Conservation (phyloP, 2,797 vertebrate species). For the Morus bassanus region DNA sequence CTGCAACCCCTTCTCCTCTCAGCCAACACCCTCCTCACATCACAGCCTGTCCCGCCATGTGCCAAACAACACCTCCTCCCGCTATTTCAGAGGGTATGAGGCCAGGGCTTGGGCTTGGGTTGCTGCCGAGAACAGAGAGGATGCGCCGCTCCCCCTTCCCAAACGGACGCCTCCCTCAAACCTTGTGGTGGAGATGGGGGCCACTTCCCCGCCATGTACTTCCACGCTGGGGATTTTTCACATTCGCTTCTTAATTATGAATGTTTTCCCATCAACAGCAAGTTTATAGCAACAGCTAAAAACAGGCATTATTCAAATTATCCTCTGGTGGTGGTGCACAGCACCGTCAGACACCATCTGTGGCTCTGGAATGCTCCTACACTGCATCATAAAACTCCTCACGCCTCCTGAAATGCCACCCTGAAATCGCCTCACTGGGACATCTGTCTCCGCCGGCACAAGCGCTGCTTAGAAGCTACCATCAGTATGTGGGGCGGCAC, state of each 20-base stretch:
- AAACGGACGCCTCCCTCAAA: background rate
- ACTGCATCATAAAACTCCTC: background rate
- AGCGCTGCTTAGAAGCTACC: background rate
- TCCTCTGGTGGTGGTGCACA: constrained; percentile 36
- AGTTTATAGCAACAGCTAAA: constrained; percentile 56
- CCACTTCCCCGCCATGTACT: background rate
- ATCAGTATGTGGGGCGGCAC: background rate
- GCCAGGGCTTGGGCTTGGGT: background rate
- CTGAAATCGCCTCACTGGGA: constrained; percentile 8
- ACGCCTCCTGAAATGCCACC: constrained; percentile 41
- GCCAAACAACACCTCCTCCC: rapidly evolving
- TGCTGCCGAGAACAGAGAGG: background rate
- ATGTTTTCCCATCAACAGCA: constrained; percentile 10
- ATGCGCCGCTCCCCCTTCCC: background rate
- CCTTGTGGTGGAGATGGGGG: background rate
- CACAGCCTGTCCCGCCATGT: rapidly evolving
- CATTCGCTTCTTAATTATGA: constrained; percentile 57
- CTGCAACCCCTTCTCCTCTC: background rate
- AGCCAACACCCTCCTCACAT: background rate
- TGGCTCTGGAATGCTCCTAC: constrained; percentile 6
- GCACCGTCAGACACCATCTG: constrained; percentile 50
- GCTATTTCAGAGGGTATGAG: rapidly evolving
- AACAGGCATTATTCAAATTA: constrained; percentile 57
- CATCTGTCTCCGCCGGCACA: background rate
- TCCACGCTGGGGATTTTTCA: background rate